Percentiles rank a stretch among this genome's conserved stretches.
Evolutionary conservation across 37 sponge, comb jelly and placozoan species (phyloP).

Genomic region (Spongilla lacustris): DNA sequence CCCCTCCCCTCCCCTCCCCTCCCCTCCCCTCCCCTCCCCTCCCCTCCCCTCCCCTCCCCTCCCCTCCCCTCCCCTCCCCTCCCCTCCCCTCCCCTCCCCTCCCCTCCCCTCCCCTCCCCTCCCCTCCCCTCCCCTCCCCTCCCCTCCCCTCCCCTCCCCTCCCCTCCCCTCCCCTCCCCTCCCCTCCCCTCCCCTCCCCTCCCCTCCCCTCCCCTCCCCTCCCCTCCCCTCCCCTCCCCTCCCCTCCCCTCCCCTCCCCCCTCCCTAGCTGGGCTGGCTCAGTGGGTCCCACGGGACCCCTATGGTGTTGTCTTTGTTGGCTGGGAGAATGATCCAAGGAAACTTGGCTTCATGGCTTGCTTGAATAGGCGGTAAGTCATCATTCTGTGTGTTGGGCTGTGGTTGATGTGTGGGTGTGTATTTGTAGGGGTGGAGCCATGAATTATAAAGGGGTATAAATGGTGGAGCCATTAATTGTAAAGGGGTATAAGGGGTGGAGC

Average conservation of each 20-base stretch:
- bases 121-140: background rate
- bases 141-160: background rate
- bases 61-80: background rate
- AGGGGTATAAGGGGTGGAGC: too few relatives aligned
- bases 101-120: background rate
- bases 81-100: background rate
- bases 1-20: background rate
- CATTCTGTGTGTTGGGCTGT: background rate
- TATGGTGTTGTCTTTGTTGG: constrained; percentile 81
- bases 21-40: background rate
- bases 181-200: background rate
- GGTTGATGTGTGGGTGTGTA: background rate
- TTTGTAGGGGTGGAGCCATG: too few relatives aligned
- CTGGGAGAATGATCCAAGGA: constrained; percentile 76
- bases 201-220: background rate
- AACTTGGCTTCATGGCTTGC: constrained; percentile 82
- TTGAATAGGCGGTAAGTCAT: constrained; percentile 62
- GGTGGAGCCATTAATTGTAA: too few relatives aligned
- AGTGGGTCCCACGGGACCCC: constrained; percentile 51
- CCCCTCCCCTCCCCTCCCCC: background rate
- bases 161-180: background rate
- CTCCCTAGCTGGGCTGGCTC: constrained; percentile 31
- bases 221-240: background rate
- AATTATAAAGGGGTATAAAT: too few relatives aligned
- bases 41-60: background rate